A percentile compares a stretch with the other conserved stretches of the same genome.
Evolutionary conservation across 2,888 invertebrate species (phyloP).

Genomic region (Watsonalla binaria): DNA sequence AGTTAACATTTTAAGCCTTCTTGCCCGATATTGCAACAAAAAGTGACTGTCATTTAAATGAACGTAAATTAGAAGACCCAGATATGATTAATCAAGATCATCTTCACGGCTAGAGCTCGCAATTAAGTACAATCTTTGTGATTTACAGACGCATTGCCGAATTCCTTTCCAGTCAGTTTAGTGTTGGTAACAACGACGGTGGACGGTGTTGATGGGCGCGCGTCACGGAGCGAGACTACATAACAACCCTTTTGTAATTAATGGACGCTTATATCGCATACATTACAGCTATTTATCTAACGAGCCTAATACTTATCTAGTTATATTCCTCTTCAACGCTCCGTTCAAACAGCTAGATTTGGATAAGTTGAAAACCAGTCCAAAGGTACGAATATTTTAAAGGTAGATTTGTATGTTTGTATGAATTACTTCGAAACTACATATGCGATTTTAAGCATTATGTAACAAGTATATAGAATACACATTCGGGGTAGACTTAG

Average conservation of each 20-base stretch:
- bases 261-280: neutral
- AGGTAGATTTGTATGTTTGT: too few relatives aligned
- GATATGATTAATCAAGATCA: neutral
- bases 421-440: too few relatives aligned
- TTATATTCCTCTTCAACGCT: too few relatives aligned
- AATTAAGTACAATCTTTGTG: conserved; percentile 21
- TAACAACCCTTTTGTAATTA: neutral
- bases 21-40: too few relatives aligned
- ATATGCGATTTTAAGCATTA: too few relatives aligned
- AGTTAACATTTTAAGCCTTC: too few relatives aligned
- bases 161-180: conserved; percentile 51
- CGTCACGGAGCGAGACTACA: conserved; percentile 22
- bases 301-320: neutral
- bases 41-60: too few relatives aligned
- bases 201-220: conserved; percentile 29
- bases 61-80: neutral
- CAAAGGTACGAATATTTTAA: too few relatives aligned
- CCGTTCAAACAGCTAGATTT: too few relatives aligned
- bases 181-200: conserved; percentile 36
- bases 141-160: conserved; percentile 44
- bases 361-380: too few relatives aligned
- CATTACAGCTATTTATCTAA: neutral
- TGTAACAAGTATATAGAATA: too few relatives aligned
- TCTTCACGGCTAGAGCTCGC: neutral
- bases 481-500: too few relatives aligned